Evolutionary conservation across 2,888 invertebrate species (phyloP).

Genomic region (Dione juno): DNA sequence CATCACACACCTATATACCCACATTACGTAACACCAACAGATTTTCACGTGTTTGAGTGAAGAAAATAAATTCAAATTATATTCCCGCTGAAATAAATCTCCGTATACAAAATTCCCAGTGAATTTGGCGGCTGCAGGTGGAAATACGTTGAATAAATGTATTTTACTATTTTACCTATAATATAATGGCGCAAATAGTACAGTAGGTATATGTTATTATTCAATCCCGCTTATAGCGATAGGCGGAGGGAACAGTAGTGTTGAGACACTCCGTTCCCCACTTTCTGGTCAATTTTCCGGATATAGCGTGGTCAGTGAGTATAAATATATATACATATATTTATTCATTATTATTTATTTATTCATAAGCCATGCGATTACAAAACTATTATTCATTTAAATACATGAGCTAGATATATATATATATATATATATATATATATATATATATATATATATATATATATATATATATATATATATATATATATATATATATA

Average conservation of each 20-base stretch:
- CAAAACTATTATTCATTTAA: too few species aligned
- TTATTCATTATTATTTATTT: too few species aligned
- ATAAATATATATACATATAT: too few species aligned
- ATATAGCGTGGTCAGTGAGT: too few species aligned
- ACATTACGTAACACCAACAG: constrained; percentile 24
- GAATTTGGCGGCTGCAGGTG: constrained; percentile 42
- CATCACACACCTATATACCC: not conserved
- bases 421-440: too few species aligned
- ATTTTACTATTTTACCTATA: constrained; percentile 43
- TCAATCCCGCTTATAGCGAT: not conserved
- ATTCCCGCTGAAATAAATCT: constrained; percentile 38
- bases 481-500: too few species aligned
- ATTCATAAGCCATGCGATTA: too few species aligned
- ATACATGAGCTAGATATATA: too few species aligned
- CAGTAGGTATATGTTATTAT: not conserved
- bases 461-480: too few species aligned
- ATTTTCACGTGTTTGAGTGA: constrained; percentile 24
- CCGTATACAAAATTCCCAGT: constrained; percentile 34
- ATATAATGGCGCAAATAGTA: constrained; percentile 25
- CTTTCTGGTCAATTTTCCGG: too few species aligned
- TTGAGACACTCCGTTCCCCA: too few species aligned
- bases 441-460: too few species aligned
- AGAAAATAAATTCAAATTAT: constrained; percentile 40
- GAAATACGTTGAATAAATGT: constrained; percentile 43
- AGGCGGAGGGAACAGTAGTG: not conserved